Conservation (phyloP, 1,140 invertebrate species). For the Lucilia sericata region DNA sequence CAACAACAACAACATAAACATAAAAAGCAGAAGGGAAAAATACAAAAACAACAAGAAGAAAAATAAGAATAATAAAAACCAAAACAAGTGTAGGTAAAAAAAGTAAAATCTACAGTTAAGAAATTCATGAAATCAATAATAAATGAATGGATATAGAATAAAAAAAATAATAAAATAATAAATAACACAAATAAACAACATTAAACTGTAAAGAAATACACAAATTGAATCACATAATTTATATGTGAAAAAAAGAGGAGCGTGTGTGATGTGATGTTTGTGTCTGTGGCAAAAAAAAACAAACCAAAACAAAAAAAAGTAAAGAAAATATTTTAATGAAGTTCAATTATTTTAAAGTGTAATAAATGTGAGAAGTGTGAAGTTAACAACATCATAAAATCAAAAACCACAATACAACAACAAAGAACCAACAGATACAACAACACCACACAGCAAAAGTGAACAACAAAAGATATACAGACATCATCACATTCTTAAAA, state of each 20-base stretch:
- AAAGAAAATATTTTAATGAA: too few relatives aligned
- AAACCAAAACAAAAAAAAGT: not conserved
- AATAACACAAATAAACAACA: not conserved
- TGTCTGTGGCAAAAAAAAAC: not conserved
- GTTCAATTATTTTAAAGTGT: not conserved
- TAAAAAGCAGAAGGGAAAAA: too few relatives aligned
- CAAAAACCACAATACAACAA: too few relatives aligned
- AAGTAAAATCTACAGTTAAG: constrained; percentile 6
- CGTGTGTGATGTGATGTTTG: not conserved
- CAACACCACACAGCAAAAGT: not conserved
- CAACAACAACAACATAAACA: too few relatives aligned
- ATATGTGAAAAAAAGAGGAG: not conserved
- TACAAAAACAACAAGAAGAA: too few relatives aligned
- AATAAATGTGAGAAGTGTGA: constrained; percentile 5
- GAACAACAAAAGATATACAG: not conserved
- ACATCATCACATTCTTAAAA: not conserved
- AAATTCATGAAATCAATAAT: not conserved
- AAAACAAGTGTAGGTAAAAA: too few relatives aligned
- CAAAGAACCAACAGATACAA: not conserved
- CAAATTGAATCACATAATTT: not conserved
- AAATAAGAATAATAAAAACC: too few relatives aligned
- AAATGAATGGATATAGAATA: not conserved
- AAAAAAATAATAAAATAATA: not conserved
- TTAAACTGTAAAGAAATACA: not conserved
- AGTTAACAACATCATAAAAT: not conserved